phyloP scores from a whole-genome alignment of 2,113 vertebrate species.

The Ornithorhynchus anatinus region DNA sequence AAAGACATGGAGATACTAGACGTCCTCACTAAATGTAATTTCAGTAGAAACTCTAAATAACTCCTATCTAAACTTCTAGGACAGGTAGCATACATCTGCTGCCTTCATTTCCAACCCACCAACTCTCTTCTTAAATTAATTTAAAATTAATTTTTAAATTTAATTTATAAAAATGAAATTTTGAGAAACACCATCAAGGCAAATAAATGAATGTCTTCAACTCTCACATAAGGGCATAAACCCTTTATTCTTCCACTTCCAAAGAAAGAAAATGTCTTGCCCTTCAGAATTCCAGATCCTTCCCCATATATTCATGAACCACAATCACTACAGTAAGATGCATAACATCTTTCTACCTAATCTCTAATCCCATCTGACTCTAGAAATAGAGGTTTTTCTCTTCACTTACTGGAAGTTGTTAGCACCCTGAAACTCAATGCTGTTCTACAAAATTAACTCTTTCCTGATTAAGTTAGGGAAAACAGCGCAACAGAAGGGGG shows the following conservation, averaged over 20 bases:
- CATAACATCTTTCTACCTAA: neutral
- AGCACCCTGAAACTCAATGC: constrained; percentile 6
- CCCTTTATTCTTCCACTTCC: neutral
- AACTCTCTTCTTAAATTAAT: too few species aligned
- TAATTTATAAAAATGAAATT: too few species aligned
- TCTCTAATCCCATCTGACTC: constrained; percentile 37
- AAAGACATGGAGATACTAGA: too few species aligned
- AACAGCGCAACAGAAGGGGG: constrained; percentile 14
- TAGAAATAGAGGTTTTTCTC: constrained; percentile 34
- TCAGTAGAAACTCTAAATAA: too few species aligned
- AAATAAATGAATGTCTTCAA: neutral
- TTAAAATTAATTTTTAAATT: too few species aligned
- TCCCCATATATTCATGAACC: neutral
- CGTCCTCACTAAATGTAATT: too few species aligned
- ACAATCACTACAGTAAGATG: neutral
- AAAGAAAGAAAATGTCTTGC: neutral
- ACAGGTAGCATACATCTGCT: too few species aligned
- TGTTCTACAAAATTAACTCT: constrained; percentile 16
- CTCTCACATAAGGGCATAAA: neutral
- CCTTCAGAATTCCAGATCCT: neutral
- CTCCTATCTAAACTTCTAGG: too few species aligned
- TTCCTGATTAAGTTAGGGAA: constrained; percentile 28
- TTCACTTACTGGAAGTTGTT: neutral
- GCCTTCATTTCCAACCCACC: too few species aligned
- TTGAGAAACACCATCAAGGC: too few species aligned